Evolutionary conservation across 1,140 invertebrate genomes (phyloP).

Genomic region (Brachionus koreanus): DNA sequence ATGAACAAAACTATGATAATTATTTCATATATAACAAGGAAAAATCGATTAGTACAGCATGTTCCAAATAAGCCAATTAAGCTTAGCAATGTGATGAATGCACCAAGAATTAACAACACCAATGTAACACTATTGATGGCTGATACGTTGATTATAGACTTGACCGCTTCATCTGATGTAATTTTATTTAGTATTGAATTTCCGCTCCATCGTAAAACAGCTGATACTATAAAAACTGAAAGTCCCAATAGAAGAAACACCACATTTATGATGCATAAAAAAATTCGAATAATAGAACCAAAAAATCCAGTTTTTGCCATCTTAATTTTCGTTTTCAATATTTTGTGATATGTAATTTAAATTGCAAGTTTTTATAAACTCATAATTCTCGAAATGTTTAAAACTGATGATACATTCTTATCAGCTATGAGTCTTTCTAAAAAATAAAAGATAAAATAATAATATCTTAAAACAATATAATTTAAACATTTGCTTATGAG

Average conservation of each 20-base stretch:
- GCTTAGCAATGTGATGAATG: conserved; percentile 10
- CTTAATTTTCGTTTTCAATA: background rate
- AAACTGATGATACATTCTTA: conserved; percentile 1
- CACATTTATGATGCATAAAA: conserved; percentile 20
- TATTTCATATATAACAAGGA: conserved; percentile 32
- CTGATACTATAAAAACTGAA: background rate
- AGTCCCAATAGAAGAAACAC: conserved; percentile 16
- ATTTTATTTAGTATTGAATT: conserved; percentile 43
- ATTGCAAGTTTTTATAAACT: background rate
- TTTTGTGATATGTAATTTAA: background rate
- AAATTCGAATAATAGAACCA: conserved; percentile 17
- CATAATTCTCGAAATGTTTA: background rate
- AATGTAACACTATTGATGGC: conserved; percentile 25
- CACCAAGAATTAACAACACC: conserved; percentile 3
- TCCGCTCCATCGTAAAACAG: conserved; percentile 18
- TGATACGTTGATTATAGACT: conserved; percentile 19
- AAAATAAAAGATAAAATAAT: background rate
- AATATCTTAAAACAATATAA: background rate
- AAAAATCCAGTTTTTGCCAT: conserved; percentile 35
- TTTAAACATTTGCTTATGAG: background rate
- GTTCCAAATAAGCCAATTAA: conserved; percentile 22
- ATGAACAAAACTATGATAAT: conserved; percentile 11
- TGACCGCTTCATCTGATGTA: background rate
- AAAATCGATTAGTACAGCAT: conserved; percentile 33
- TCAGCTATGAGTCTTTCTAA: background rate